Conservation (phyloP, 2,113 vertebrate genomes). For the Hemibagrus wyckioides region DNA sequence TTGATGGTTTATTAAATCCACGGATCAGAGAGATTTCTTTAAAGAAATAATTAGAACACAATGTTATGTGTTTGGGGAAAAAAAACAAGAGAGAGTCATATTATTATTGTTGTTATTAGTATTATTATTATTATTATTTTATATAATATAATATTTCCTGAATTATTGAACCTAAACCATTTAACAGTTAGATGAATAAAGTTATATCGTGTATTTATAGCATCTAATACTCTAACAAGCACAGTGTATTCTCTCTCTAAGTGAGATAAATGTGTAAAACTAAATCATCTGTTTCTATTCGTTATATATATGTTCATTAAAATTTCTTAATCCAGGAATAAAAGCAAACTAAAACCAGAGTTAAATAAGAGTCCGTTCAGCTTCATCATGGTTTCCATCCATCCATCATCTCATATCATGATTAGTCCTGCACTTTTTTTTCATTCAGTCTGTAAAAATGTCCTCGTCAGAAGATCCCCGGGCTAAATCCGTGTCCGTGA, state of each 20-base stretch:
- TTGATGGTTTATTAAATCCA: not conserved
- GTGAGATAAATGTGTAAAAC: not conserved
- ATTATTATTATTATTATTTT: not conserved
- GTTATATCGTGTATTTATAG: not conserved
- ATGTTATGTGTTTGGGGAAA: not conserved
- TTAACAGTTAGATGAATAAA: not conserved
- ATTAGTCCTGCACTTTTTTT: not conserved
- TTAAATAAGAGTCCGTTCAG: not conserved
- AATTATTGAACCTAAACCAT: not conserved
- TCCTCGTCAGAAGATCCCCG: slow-evolving; percentile 25
- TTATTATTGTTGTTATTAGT: not conserved
- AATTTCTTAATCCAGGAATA: not conserved
- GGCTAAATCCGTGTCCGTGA: slow-evolving; percentile 33
- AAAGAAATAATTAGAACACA: not conserved
- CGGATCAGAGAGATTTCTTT: not conserved
- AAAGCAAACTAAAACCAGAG: no score
- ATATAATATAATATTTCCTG: not conserved
- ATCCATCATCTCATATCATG: not conserved
- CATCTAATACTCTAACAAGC: not conserved
- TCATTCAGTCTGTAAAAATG: not conserved
- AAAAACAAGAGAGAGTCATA: not conserved
- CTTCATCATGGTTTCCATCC: not conserved
- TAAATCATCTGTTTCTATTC: not conserved
- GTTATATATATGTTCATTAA: not conserved
- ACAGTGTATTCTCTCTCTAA: not conserved